These are phyloP conservation scores for Drosophila watanabei DNA, from an alignment of 1,140 invertebrate genomes.

Conservation along the genomic window DNA sequence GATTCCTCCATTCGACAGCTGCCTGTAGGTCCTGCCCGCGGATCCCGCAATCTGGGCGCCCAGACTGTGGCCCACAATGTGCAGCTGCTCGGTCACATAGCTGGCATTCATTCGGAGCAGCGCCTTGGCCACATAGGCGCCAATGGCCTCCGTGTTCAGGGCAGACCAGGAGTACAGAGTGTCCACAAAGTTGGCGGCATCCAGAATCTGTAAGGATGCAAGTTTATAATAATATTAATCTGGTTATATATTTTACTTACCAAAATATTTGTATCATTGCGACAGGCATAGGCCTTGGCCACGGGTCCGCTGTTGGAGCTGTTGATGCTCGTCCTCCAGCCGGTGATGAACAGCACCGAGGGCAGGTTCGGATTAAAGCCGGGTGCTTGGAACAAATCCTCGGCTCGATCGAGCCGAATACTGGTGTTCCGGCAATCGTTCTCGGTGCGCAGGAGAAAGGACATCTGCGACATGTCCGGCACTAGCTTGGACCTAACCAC, in stretches of 20 bases:
- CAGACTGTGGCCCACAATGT: conserved; percentile 76
- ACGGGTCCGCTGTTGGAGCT: conserved; percentile 34
- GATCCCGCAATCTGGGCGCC: conserved; percentile 87
- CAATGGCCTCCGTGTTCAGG: conserved; percentile 71
- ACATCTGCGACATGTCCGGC: conserved; percentile 40
- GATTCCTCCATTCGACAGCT: conserved; percentile 34
- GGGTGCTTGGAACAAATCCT: conserved; percentile 19
- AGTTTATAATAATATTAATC: too few relatives aligned
- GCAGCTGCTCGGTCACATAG: conserved; percentile 60
- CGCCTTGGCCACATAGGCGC: conserved; percentile 55
- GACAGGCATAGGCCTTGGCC: conserved; percentile 54
- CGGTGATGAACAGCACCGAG: conserved; percentile 55
- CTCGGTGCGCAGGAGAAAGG: conserved; percentile 26
- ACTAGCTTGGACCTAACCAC: conserved; percentile 18
- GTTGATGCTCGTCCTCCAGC: conserved; percentile 41
- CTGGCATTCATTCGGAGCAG: conserved; percentile 37
- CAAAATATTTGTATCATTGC: conserved; percentile 55
- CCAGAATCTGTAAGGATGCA: conserved; percentile 31
- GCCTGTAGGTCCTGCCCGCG: conserved; percentile 83
- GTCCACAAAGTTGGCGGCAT: conserved; percentile 61
- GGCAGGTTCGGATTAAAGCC: conserved; percentile 24
- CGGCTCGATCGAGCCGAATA: conserved; percentile 15
- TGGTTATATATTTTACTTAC: conserved; percentile 14
- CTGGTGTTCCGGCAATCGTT: conserved; percentile 42
- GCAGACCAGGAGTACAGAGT: conserved; percentile 76